Percentiles rank a stretch among this genome's conserved stretches.
Conservation (phyloP, 2,113 vertebrate species). For the Vidua chalybeata region DNA sequence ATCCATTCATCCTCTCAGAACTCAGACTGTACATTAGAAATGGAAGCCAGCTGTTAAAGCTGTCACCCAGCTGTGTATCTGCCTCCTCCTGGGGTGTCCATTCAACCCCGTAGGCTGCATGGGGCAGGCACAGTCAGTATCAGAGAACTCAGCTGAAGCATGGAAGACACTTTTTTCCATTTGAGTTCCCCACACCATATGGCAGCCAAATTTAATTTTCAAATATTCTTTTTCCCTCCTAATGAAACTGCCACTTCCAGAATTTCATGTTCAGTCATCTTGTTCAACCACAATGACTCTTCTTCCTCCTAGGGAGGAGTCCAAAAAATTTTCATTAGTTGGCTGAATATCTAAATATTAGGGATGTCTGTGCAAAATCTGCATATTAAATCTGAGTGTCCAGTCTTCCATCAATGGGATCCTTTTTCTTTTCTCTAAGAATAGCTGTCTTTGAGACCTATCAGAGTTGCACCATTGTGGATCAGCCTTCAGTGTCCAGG, state of each 20-base stretch:
- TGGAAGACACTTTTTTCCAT: background rate
- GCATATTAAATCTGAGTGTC: background rate
- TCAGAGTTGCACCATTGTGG: background rate
- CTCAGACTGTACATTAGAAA: background rate
- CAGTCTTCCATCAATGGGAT: background rate
- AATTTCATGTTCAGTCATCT: background rate
- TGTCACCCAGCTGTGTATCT: background rate
- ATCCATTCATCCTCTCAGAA: background rate
- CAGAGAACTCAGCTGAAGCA: background rate
- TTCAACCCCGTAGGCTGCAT: background rate
- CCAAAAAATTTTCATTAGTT: background rate
- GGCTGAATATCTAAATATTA: background rate
- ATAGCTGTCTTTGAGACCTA: background rate
- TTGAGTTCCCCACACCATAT: background rate
- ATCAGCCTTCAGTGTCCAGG: background rate
- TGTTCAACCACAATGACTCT: background rate
- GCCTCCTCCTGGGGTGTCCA: background rate
- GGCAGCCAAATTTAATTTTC: background rate
- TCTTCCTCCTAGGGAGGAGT: background rate
- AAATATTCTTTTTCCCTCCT: background rate
- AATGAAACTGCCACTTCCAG: background rate
- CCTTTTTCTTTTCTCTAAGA: background rate
- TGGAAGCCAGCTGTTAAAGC: background rate
- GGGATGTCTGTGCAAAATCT: background rate
- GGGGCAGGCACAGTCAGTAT: background rate